Evolutionary conservation across 2,888 invertebrate genomes (phyloP).

Genomic region (Epiblema foenella): DNA sequence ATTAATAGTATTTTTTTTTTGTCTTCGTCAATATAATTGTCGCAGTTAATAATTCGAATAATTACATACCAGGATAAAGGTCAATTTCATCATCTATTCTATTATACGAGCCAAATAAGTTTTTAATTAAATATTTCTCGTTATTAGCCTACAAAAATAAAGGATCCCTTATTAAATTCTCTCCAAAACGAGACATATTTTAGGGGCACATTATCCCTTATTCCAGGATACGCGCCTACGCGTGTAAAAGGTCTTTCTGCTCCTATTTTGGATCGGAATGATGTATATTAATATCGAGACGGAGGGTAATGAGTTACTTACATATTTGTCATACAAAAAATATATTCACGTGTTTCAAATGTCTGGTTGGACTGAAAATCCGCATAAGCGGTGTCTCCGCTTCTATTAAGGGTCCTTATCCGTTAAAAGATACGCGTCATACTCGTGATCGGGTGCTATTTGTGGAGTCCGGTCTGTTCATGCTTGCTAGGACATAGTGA

Average conservation of each 20-base stretch:
- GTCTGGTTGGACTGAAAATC: too few relatives aligned
- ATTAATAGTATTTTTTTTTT: neutral
- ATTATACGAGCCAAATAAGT: neutral
- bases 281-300: neutral
- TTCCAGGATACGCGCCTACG: neutral
- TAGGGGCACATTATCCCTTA: conserved; percentile 4
- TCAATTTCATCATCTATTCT: neutral
- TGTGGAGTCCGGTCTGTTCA: too few relatives aligned
- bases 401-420: too few relatives aligned
- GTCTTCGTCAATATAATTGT: neutral
- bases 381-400: too few relatives aligned
- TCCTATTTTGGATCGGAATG: neutral
- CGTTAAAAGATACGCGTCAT: too few relatives aligned
- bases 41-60: neutral
- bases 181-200: neutral
- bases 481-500: too few relatives aligned
- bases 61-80: neutral
- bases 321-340: neutral
- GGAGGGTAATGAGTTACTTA: neutral
- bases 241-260: neutral
- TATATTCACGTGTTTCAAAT: too few relatives aligned
- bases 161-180: conserved; percentile 16
- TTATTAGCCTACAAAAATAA: conserved; percentile 26
- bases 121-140: conserved; percentile 4
- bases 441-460: too few relatives aligned